Evolutionary conservation across 2,113 vertebrate genomes (phyloP).

Genomic region (Pedionomus torquatus): DNA sequence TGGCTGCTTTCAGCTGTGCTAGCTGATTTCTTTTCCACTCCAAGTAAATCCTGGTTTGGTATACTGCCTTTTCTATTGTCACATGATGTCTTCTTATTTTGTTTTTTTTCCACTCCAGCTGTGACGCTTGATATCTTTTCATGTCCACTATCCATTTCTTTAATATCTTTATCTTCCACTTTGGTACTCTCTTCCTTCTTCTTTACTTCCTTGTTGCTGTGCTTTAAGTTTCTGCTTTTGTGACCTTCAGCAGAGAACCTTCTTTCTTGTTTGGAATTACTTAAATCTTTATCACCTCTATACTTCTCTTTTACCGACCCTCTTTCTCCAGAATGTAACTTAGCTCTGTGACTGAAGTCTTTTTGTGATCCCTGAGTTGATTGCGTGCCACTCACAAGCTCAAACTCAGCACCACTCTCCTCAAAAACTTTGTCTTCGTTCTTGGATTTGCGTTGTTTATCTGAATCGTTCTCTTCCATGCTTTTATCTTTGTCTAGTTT

Average conservation of each 20-base stretch:
- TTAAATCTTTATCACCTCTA: constrained; percentile 80
- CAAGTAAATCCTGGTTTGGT: constrained; percentile 49
- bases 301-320: constrained; percentile 75
- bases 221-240: constrained; percentile 73
- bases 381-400: neutral
- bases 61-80: constrained; percentile 69
- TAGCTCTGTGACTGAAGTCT: constrained; percentile 70
- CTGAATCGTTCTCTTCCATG: constrained; percentile 73
- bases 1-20: neutral
- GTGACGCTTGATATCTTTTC: constrained; percentile 52
- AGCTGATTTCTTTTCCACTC: constrained; percentile 57
- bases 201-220: constrained; percentile 77
- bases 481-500: constrained; percentile 81
- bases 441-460: constrained; percentile 82
- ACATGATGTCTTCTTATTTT: constrained; percentile 46
- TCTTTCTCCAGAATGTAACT: constrained; percentile 73
- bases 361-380: constrained; percentile 66
- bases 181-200: constrained; percentile 82
- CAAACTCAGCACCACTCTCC: constrained; percentile 57
- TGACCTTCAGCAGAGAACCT: constrained; percentile 76
- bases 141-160: constrained; percentile 59
- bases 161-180: constrained; percentile 76
- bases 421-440: constrained; percentile 76
- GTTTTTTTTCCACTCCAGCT: constrained; percentile 62
- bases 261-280: constrained; percentile 78